Base-by-base conservation (phyloP, 1,140 invertebrate genomes). In the Drosophila albomicans region DNA sequence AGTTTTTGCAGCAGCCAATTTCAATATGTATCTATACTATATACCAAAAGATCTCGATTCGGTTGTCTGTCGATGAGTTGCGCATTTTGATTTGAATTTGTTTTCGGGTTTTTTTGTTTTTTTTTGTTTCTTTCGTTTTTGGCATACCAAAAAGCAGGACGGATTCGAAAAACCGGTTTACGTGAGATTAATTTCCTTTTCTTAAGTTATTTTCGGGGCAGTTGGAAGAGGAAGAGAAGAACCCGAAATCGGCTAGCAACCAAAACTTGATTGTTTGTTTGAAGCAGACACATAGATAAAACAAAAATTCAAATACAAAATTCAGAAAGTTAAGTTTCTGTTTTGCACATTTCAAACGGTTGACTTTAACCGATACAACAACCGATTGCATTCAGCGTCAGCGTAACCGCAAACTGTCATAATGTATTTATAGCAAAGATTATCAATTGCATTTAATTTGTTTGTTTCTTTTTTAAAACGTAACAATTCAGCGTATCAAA, bases 161-260 rank as follows among this genome's bases (percentile, higher is more conserved):
- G 10, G 28, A 32, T 6, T 32, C 32, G 32, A 32, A 32, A 38
- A 63, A 75, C 65, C 49, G 49, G 72, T 64, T 75, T 69, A 70
- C 8, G 35, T 41, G 61, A 73, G 56, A 67, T 52, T 59, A 68
- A 73, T 73, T 68, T 68, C 56, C 30, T 73, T 73, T 73, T 58
- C 46, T 58, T 59, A 28, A 32, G 62, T 8, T 64, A 64, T 64
- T 71, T 58, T 66, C 13, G 69, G 61, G 68, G 16, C 68, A 35
- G 28, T 25, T 73, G 35, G 28, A 64, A 54, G 46, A 67, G 41
- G 46, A 43, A 25, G 48, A 58, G 35, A 58, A 58, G 45, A 66
- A 57, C 41, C 5, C 38, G 57, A 68, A 61, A 20, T 62, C 10
- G 16, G 52, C 54, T 62, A 68, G 71, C 71, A 74, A 74, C 49